These are phyloP conservation scores for Antheraea assamensis DNA, from an alignment of 2,888 invertebrate species.

Conservation along the genomic window DNA sequence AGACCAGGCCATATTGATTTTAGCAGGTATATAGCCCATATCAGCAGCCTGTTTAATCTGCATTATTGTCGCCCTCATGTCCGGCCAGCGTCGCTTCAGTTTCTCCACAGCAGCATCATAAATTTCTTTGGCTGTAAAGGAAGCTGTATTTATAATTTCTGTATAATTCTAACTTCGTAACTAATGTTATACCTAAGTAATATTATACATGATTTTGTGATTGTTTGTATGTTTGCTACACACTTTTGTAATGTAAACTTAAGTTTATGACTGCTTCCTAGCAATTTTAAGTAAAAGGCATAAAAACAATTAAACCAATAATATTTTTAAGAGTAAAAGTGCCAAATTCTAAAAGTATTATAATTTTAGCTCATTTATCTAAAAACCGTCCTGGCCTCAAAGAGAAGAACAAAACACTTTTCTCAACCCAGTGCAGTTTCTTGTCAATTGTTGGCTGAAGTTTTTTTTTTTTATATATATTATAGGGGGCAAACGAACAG, in stretches of 20 bases:
- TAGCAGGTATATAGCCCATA: conserved; percentile 90
- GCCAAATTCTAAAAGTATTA: not conserved
- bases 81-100: conserved; percentile 88
- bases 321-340: not conserved
- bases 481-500: too few species aligned
- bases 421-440: too few species aligned
- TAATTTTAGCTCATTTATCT: not conserved
- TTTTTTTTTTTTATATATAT: too few species aligned
- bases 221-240: not conserved
- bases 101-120: conserved; percentile 88
- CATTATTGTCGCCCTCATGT: conserved; percentile 88
- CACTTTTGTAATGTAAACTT: too few species aligned
- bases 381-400: too few species aligned
- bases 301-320: not conserved
- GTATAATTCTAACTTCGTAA: too few species aligned
- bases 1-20: conserved; percentile 94
- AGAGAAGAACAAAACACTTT: too few species aligned
- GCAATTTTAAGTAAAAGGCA: not conserved
- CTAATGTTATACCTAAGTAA: too few species aligned
- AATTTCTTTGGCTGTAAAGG: conserved; percentile 85
- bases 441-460: too few species aligned
- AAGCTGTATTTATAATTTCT: not conserved
- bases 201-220: too few species aligned
- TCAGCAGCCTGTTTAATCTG: conserved; percentile 90
- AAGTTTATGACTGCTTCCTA: too few species aligned